Conservation (phyloP, 2,797 vertebrate species). For the Enteromius unitaeniatus region DNA sequence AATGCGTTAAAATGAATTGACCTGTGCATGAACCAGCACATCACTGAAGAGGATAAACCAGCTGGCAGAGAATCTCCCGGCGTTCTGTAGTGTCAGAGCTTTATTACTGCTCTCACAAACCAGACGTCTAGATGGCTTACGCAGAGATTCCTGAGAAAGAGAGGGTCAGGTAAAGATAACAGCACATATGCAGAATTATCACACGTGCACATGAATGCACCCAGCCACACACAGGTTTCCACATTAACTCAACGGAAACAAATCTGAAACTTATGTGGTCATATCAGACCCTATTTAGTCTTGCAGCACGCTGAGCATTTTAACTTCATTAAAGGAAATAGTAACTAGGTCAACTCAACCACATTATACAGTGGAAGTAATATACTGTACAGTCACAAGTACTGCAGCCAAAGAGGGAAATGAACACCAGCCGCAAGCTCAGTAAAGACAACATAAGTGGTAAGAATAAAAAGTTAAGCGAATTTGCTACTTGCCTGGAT, state of each 20-base stretch:
- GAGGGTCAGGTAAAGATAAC: background rate
- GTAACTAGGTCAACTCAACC: constrained; percentile 10
- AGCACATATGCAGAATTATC: background rate
- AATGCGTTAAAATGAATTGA: constrained; percentile 61
- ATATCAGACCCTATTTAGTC: background rate
- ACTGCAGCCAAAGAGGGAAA: background rate
- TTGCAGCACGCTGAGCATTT: background rate
- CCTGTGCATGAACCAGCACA: constrained; percentile 94
- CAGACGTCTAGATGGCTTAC: constrained; percentile 87
- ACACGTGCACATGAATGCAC: background rate
- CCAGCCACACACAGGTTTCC: background rate
- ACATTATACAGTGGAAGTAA: constrained; percentile 19
- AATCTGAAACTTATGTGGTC: constrained; percentile 22
- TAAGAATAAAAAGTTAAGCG: background rate
- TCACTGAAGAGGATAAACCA: constrained; percentile 98
- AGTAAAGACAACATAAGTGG: too few relatives aligned
- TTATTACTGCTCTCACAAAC: constrained; percentile 95
- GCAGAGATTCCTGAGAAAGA: constrained; percentile 83
- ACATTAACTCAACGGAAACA: background rate
- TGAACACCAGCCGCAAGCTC: background rate
- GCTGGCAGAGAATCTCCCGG: constrained; percentile 93
- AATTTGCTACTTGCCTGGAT: background rate
- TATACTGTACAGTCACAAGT: background rate
- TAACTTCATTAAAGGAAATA: constrained; percentile 9
- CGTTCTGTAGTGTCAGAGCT: constrained; percentile 87